Percentiles rank a stretch among this genome's conserved stretches.
These are phyloP conservation scores for Myripristis murdjan DNA, from an alignment of 2,797 vertebrate genomes.

Conservation along the genomic window DNA sequence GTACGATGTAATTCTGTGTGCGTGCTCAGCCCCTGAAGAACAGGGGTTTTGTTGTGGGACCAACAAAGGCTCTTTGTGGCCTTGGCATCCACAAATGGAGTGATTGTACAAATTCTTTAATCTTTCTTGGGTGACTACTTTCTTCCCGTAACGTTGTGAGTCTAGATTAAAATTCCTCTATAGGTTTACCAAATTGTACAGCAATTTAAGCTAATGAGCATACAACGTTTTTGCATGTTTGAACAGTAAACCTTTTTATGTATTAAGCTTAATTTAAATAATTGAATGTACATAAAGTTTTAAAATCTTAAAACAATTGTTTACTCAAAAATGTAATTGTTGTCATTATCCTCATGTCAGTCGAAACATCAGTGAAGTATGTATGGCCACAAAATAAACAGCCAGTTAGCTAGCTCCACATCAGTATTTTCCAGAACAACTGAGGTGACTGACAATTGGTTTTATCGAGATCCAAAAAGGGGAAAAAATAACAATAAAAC, in stretches of 20 bases:
- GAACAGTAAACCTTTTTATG: slow-evolving; percentile 13
- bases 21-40: slow-evolving; percentile 83
- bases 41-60: slow-evolving; percentile 87
- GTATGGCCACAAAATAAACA: too few relatives aligned
- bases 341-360: too few relatives aligned
- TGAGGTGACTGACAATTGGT: too few relatives aligned
- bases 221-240: slow-evolving; percentile 11
- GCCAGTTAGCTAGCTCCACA: too few relatives aligned
- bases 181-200: slow-evolving; percentile 62
- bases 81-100: slow-evolving; percentile 82
- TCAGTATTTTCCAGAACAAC: too few relatives aligned
- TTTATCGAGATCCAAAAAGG: too few relatives aligned
- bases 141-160: slow-evolving; percentile 75
- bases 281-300: slow-evolving; percentile 19
- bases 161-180: slow-evolving; percentile 90
- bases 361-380: too few relatives aligned
- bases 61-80: slow-evolving; percentile 91
- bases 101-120: slow-evolving; percentile 89
- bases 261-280: slow-evolving; percentile 14
- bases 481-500: too few relatives aligned
- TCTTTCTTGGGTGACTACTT: slow-evolving; percentile 88
- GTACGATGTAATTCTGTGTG: slow-evolving; percentile 81
- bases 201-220: slow-evolving; percentile 18
- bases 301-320: slow-evolving; percentile 7
- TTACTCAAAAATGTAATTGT: too few relatives aligned